Percentiles rank a stretch among this genome's conserved stretches.
phyloP scores from a whole-genome alignment of 2,888 invertebrate genomes.

The Cephalotes varians region DNA sequence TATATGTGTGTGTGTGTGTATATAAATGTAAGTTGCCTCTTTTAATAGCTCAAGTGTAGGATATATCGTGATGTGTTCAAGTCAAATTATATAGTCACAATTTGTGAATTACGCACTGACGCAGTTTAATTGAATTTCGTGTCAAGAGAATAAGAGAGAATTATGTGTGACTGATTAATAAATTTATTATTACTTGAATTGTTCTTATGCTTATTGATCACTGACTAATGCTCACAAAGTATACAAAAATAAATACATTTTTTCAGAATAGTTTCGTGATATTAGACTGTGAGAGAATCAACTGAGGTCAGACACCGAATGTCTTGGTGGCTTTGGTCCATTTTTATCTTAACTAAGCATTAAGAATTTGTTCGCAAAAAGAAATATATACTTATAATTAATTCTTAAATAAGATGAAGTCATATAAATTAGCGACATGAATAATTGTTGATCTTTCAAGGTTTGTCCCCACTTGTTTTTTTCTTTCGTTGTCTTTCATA shows the following conservation, averaged over 20 bases:
- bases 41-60: background rate
- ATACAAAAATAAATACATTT: slow-evolving; percentile 61
- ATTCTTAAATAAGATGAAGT: slow-evolving; percentile 64
- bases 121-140: background rate
- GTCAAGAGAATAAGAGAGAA: slow-evolving; percentile 6
- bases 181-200: slow-evolving; percentile 59
- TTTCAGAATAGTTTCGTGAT: slow-evolving; percentile 6
- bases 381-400: slow-evolving; percentile 50
- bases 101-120: background rate
- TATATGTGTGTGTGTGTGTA: too few species aligned
- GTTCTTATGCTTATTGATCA: slow-evolving; percentile 52
- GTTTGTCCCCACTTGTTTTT: slow-evolving; percentile 49
- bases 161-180: slow-evolving; percentile 35
- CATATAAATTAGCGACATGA: slow-evolving; percentile 62
- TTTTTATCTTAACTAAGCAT: slow-evolving; percentile 66
- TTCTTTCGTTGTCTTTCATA: slow-evolving; percentile 41
- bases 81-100: slow-evolving; percentile 12
- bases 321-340: slow-evolving; percentile 72
- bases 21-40: background rate
- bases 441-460: slow-evolving; percentile 44
- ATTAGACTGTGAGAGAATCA: slow-evolving; percentile 45
- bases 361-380: slow-evolving; percentile 57
- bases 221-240: slow-evolving; percentile 54
- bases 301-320: slow-evolving; percentile 58
- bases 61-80: background rate